Conservation (phyloP, 2,113 vertebrate genomes). For the Drymodes brunneopygia region DNA sequence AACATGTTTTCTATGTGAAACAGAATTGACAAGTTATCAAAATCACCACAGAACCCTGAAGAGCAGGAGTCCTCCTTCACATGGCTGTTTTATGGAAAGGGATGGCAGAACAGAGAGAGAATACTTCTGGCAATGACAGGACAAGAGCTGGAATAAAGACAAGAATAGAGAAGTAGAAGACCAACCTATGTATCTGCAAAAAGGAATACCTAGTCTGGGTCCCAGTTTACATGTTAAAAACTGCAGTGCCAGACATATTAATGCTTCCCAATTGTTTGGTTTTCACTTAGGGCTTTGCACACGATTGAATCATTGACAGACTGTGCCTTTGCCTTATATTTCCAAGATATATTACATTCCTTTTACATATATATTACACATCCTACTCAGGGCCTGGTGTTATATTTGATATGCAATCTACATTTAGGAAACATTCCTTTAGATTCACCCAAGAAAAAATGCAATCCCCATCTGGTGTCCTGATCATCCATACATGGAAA, state of each 20-base stretch:
- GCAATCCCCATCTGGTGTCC: not conserved
- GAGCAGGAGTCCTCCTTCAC: not conserved
- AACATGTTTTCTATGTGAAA: not conserved
- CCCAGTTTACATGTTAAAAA: not conserved
- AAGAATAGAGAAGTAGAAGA: not conserved
- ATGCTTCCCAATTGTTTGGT: not conserved
- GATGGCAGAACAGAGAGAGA: not conserved
- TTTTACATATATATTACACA: not conserved
- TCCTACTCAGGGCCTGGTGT: not conserved
- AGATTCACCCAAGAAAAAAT: not conserved
- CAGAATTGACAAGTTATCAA: not conserved
- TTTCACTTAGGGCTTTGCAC: not conserved
- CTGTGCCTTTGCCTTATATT: not conserved
- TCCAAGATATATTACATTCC: not conserved
- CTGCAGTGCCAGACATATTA: not conserved
- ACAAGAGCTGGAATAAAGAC: not conserved
- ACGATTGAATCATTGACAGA: not conserved
- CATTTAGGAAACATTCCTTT: not conserved
- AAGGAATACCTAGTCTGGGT: not conserved
- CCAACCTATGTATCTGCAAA: not conserved
- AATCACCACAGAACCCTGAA: not conserved
- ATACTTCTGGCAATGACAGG: not conserved
- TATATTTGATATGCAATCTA: not conserved
- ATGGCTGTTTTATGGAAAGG: not conserved
- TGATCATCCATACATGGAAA: not conserved